Base-by-base conservation (phyloP, 2,888 invertebrate species). In the Xestia sexstrigata region DNA sequence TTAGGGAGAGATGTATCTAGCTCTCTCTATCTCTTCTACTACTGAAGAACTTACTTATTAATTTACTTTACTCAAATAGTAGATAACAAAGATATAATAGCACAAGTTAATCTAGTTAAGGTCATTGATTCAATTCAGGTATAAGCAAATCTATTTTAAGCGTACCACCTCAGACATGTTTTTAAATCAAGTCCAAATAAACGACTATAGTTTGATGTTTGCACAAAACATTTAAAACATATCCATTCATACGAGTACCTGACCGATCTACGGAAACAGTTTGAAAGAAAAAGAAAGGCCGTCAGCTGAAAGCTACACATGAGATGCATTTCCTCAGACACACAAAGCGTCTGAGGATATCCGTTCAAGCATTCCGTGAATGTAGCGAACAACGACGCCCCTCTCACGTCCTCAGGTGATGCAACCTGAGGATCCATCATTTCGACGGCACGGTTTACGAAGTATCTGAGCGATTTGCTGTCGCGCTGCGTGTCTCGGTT, bases 331-430 rank as follows among this genome's bases (percentile, higher is more conserved):
- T 78, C 84, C 84, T 74, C 60, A 45, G 49, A 71, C 49, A 72
- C 35, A 85, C 79, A 84, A 86, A 84, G 86, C 86, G 30, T 66
- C n/a, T 7, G 42, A 72, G 84, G 83, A 84, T 86, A 78, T 84
- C 86, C 84, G 86, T 35, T 71, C 65, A 30, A 82, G 75, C 77
- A 63, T 85, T 74, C 42, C 63, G 85, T 17, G 72, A 60, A 35
- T 39, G 65, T 49, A 78, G 67, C 55, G 49, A 67, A 65, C 42
- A 42, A 15, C n/a, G 17, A n/a, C 15, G 17, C 9, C 65, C 1
- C n/a, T 1, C 4, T 65, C 42, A 42, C 65, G 65, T 15, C 42
- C n/a, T 26, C n/a, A n/a, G 42, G 4, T n/a, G 15, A 65, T 26
- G 42, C 65, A 11, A 42, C 63, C 15, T 65, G n/a, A 20, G 4